A percentile compares a stretch with the other conserved stretches of the same genome.
These are phyloP conservation scores for Tenebrosternarchus preto DNA, from an alignment of 2,113 vertebrate species.

Conservation along the genomic window DNA sequence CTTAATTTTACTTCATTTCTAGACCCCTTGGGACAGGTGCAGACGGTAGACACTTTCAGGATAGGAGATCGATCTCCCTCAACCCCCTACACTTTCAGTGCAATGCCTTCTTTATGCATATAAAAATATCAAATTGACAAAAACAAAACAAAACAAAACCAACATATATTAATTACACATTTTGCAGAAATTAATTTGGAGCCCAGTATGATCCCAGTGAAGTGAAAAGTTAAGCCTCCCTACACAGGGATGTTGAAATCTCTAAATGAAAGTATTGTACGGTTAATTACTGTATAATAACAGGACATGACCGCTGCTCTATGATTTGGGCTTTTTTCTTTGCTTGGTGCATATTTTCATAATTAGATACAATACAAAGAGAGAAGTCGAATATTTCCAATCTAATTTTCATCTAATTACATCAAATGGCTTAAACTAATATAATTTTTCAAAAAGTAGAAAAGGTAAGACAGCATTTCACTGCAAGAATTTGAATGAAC, in stretches of 20 bases:
- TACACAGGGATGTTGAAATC: conserved; percentile 42
- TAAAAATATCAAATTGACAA: too few relatives aligned
- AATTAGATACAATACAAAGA: conserved; percentile 57
- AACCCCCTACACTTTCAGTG: conserved; percentile 23
- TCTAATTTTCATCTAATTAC: conserved; percentile 66
- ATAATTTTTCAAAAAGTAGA: conserved; percentile 53
- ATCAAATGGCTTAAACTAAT: conserved; percentile 55
- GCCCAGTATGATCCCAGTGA: conserved; percentile 33
- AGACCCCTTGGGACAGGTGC: conserved; percentile 75
- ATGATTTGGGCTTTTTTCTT: conserved; percentile 48
- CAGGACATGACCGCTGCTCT: conserved; percentile 41
- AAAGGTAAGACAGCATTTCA: conserved; percentile 51
- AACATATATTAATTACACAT: conserved; percentile 2
- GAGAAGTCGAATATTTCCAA: conserved; percentile 60
- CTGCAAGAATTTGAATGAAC: conserved; percentile 50
- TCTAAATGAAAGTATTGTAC: conserved; percentile 50
- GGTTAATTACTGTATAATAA: conserved; percentile 41
- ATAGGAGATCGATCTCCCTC: conserved; percentile 71
- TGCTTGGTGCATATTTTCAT: conserved; percentile 61
- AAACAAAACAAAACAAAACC: background rate
- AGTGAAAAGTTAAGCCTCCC: conserved; percentile 12
- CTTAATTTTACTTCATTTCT: conserved; percentile 82
- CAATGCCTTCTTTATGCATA: conserved; percentile 63
- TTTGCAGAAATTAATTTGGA: conserved; percentile 25
- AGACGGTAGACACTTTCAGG: conserved; percentile 45